Percentiles rank a stretch among this genome's conserved stretches.
phyloP scores from a whole-genome alignment of 92 coral and sea anemone species.

The Siderastrea radians region DNA sequence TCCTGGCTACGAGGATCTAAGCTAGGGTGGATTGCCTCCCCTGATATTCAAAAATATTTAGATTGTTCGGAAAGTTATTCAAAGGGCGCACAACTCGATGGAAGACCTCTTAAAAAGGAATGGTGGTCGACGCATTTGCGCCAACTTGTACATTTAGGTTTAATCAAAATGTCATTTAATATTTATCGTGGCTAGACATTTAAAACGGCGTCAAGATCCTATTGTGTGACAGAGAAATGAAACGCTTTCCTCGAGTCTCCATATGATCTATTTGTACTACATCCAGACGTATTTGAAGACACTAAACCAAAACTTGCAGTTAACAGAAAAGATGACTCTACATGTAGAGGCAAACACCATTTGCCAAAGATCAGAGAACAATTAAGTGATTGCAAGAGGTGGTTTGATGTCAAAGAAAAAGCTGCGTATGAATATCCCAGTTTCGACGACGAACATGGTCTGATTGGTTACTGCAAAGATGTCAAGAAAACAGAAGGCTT shows the following conservation, averaged over 20 bases:
- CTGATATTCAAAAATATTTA: conserved; percentile 42
- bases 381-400: conserved; percentile 6
- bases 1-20: conserved; percentile 46
- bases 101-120: conserved; percentile 37
- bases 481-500: conserved; percentile 4
- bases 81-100: conserved; percentile 34
- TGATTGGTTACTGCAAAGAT: conserved; percentile 33
- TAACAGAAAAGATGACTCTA: background rate
- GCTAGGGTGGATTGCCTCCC: conserved; percentile 32
- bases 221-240: conserved; percentile 22
- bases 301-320: conserved; percentile 34
- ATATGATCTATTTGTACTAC: background rate
- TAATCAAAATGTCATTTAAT: conserved; percentile 45
- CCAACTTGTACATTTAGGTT: conserved; percentile 40
- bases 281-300: conserved; percentile 4
- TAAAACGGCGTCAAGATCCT: conserved; percentile 41
- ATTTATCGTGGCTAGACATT: conserved; percentile 15
- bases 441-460: background rate
- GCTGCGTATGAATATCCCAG: conserved; percentile 57
- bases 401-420: conserved; percentile 29
- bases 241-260: conserved; percentile 15
- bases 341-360: conserved; percentile 41
- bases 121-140: conserved; percentile 57
- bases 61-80: conserved; percentile 45
- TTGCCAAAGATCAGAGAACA: conserved; percentile 19